These are phyloP conservation scores for Pocillopora meandrina DNA, from an alignment of 92 coral and sea anemone species.

Conservation along the genomic window DNA sequence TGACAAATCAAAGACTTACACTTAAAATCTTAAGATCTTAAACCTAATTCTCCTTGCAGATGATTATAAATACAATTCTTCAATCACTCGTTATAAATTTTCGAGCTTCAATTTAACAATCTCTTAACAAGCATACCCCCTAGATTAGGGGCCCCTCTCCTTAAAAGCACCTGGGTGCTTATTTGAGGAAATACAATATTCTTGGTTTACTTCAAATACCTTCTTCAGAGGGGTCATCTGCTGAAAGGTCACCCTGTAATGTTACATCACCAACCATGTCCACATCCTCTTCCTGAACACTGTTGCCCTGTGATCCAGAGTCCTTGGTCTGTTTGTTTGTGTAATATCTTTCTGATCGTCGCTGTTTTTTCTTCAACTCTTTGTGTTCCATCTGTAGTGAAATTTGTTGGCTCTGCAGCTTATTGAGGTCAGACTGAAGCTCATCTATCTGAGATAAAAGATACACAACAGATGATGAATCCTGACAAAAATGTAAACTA, in stretches of 20 bases:
- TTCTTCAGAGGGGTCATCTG: conserved; percentile 38
- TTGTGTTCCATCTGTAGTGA: conserved; percentile 82
- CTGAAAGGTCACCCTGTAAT: conserved; percentile 32
- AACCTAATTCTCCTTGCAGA: too few species aligned
- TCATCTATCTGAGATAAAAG: conserved; percentile 52
- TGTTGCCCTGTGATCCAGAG: conserved; percentile 55
- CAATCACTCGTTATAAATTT: too few species aligned
- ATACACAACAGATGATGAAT: neutral
- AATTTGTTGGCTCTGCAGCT: conserved; percentile 72
- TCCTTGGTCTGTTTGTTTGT: conserved; percentile 79
- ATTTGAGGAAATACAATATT: neutral
- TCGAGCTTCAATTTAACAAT: too few species aligned
- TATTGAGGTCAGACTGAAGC: conserved; percentile 68
- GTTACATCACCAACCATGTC: conserved; percentile 58
- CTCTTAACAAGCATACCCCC: too few species aligned
- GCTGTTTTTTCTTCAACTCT: conserved; percentile 90
- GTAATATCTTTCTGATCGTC: conserved; percentile 94
- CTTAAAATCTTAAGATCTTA: too few species aligned
- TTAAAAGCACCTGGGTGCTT: neutral
- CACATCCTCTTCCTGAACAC: conserved; percentile 38
- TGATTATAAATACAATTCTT: too few species aligned
- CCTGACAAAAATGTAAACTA: neutral
- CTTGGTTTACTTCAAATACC: neutral
- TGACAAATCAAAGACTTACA: neutral
- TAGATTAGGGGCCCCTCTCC: too few species aligned